Evolutionary conservation across 2,888 invertebrate genomes (phyloP), one percentile per base, ranked within the genome.

Genomic region (Athripsodes cinereus): DNA sequence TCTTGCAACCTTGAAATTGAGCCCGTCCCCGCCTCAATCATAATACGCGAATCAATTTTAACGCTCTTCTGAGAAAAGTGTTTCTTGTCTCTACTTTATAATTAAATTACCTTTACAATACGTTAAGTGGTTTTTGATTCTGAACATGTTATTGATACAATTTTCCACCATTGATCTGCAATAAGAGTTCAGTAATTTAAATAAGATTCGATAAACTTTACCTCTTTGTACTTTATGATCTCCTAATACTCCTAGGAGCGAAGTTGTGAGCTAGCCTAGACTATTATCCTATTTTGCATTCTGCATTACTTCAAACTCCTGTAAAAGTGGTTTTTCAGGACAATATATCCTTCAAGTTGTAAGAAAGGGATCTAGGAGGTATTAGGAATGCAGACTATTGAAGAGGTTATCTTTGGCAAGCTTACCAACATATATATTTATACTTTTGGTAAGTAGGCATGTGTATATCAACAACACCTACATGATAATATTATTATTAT

Each of bases 211-310:
- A 20, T 46, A 2, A 31, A 47, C 10, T 19, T 44, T 46, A 63
- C 61, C 63, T 63, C 63, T 54, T 63, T 58, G 55, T 16, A 5
- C 21, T 10, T 44, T 40, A 16, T 63, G 63, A 40, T 55, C 31
- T 46, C 63, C 61, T 50, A 53, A 19, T 53, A 58, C 63, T 63
- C 61, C 61, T 63, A 63, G 63, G 61, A 61, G 58, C 48, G 22
- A 11, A 44, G 10, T 31, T 22, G 18, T 53, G 46, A 40, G 35
- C 63, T 63, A 63, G 60, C 26, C 51, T n/a, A 10, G 21, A 19
- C 52, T 47, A 49, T 49, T 59, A 51, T 59, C 59, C 57, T 60
- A 62, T 57, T 57, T n/a, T 54, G 22, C 31, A 55, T 16, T 49
- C 11, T 53, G 21, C 48, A 53, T 58, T 57, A 22, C 18, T 51